Percentiles rank a stretch among this genome's conserved stretches.
These are phyloP conservation scores for Natrix natrix DNA, from an alignment of 2,797 vertebrate genomes.

Conservation along the genomic window DNA sequence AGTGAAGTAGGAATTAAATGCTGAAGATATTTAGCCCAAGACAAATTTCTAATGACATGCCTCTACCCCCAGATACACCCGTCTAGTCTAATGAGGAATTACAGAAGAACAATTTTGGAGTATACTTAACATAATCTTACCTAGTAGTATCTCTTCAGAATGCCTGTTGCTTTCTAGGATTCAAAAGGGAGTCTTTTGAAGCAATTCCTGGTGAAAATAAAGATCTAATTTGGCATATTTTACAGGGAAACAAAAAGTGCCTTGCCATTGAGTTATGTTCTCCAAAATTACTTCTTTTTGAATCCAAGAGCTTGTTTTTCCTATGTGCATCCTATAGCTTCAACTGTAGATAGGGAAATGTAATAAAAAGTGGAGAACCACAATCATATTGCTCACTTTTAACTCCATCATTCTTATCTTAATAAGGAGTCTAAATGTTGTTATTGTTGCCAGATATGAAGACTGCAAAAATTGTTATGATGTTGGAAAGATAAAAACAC, in stretches of 20 bases:
- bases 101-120: not conserved
- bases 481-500: not conserved
- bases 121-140: not conserved
- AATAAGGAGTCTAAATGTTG: not conserved
- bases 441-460: not conserved
- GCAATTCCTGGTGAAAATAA: not conserved
- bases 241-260: not conserved
- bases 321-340: not conserved
- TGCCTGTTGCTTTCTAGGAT: not conserved
- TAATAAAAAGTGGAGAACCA: not conserved
- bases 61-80: not conserved
- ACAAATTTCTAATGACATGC: not conserved
- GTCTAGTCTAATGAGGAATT: not conserved
- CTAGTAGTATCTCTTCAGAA: not conserved
- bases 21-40: not conserved
- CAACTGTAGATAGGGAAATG: not conserved
- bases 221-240: not conserved
- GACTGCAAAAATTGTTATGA: not conserved
- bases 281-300: not conserved
- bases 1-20: not conserved
- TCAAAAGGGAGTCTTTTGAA: not conserved
- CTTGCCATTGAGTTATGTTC: not conserved
- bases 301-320: not conserved
- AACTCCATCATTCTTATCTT: not conserved
- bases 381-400: not conserved